Evolutionary conservation across 37 sponge, comb jelly and placozoan species (phyloP).

Genomic region (Cliona cf. orientalis): DNA sequence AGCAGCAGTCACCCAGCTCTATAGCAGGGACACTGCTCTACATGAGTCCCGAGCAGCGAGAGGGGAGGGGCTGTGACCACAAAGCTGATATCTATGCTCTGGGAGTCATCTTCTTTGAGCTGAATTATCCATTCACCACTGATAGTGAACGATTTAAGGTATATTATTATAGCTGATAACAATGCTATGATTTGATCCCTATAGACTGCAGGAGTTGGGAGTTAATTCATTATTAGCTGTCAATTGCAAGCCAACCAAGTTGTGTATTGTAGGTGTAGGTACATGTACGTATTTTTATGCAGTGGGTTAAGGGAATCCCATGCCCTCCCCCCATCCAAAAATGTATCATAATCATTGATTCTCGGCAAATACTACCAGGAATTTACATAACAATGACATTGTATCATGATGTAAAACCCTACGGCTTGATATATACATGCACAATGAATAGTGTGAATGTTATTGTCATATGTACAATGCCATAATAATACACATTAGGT

Average conservation of each 20-base stretch:
- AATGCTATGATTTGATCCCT: too few species aligned
- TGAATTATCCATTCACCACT: constrained; percentile 33
- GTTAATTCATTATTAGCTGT: too few species aligned
- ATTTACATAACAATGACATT: neutral
- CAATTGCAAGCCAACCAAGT: too few species aligned
- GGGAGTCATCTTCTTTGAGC: constrained; percentile 84
- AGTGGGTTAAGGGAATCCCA: too few species aligned
- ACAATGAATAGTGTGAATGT: neutral
- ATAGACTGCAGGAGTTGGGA: too few species aligned
- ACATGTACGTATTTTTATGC: too few species aligned
- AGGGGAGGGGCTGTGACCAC: constrained; percentile 2
- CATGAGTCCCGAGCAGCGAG: constrained; percentile 86
- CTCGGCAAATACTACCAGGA: too few species aligned
- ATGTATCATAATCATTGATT: too few species aligned
- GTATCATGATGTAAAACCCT: too few species aligned
- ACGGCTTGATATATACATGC: neutral
- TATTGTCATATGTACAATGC: neutral
- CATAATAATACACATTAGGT: neutral
- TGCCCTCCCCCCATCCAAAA: too few species aligned
- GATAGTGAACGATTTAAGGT: constrained; percentile 13
- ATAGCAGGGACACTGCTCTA: constrained; percentile 70
- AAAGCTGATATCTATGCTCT: constrained; percentile 83
- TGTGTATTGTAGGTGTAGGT: too few species aligned
- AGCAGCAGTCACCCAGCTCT: neutral
- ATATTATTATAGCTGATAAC: too few species aligned